phyloP scores from a whole-genome alignment of 2,113 vertebrate genomes.

The Pungitius pungitius region DNA sequence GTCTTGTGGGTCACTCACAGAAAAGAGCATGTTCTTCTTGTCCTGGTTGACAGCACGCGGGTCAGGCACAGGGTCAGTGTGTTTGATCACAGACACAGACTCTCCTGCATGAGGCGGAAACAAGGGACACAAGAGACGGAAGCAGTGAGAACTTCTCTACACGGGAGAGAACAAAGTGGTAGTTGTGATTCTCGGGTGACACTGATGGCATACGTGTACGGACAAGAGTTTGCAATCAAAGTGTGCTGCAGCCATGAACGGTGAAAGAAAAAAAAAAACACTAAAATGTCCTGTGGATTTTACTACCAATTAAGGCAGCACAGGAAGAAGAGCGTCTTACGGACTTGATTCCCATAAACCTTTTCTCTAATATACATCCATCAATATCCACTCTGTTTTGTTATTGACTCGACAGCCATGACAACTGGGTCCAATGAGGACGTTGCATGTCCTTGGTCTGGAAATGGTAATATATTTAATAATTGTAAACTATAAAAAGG shows the following conservation, averaged over 20 bases:
- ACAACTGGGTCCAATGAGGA: constrained; percentile 18
- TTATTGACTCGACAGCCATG: constrained; percentile 18
- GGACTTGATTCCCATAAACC: constrained; percentile 59
- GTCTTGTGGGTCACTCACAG: constrained; percentile 84
- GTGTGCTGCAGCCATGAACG: too few species aligned
- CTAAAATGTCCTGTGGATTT: constrained; percentile 71
- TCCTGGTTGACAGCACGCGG: constrained; percentile 99
- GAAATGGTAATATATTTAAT: not conserved
- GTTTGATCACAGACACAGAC: constrained; percentile 98
- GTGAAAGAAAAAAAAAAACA: constrained; percentile 57
- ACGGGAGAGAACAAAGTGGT: not conserved
- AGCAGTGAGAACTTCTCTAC: constrained; percentile 11
- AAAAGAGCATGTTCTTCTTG: constrained; percentile 99
- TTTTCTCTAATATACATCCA: constrained; percentile 28
- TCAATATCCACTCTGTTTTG: constrained; percentile 19
- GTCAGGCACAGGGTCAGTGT: constrained; percentile 98
- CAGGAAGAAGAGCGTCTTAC: constrained; percentile 58
- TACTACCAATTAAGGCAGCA: constrained; percentile 81
- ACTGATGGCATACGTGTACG: constrained; percentile 26
- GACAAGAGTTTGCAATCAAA: constrained; percentile 34
- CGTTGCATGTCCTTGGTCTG: not conserved
- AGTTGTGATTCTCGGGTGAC: constrained; percentile 27
- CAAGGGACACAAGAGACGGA: constrained; percentile 15
- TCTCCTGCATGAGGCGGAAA: constrained; percentile 83
- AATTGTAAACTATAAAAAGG: not conserved